Conservation (phyloP, 1,140 invertebrate species). For the Muscidifurax raptorellus region DNA sequence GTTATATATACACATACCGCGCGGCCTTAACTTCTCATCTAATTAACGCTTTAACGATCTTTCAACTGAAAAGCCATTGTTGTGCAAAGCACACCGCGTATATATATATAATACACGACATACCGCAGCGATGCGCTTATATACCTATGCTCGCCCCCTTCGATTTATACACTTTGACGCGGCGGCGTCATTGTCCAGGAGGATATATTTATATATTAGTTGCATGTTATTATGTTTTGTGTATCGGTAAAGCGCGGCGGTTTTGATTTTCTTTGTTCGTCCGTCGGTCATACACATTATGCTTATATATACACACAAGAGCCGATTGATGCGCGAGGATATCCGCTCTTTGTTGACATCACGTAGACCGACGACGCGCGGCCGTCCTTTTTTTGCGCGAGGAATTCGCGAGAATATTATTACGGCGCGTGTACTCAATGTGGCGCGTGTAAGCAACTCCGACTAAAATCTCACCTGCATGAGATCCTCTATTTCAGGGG, state of each 20-base stretch:
- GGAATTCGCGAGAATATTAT: background rate
- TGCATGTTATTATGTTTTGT: background rate
- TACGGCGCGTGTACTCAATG: background rate
- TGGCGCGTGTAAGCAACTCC: no score
- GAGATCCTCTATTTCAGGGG: no score
- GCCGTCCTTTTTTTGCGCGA: conserved; percentile 1
- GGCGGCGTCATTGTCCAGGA: background rate
- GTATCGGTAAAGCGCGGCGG: background rate
- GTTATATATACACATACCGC: no score
- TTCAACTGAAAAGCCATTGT: background rate
- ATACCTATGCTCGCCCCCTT: background rate
- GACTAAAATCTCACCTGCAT: no score
- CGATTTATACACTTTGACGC: background rate
- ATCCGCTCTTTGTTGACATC: conserved; percentile 38
- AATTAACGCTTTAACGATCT: background rate
- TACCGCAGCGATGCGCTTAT: no score
- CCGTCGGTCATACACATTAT: background rate
- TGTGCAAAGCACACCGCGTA: background rate
- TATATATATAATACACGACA: no score
- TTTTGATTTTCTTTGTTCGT: conserved; percentile 23
- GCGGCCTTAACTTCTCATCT: background rate
- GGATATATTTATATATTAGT: background rate
- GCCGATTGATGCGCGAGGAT: background rate
- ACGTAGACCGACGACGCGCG: background rate
- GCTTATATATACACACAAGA: background rate